phyloP scores from a whole-genome alignment of 2,888 invertebrate species.

The Synanthedon myopaeformis region DNA sequence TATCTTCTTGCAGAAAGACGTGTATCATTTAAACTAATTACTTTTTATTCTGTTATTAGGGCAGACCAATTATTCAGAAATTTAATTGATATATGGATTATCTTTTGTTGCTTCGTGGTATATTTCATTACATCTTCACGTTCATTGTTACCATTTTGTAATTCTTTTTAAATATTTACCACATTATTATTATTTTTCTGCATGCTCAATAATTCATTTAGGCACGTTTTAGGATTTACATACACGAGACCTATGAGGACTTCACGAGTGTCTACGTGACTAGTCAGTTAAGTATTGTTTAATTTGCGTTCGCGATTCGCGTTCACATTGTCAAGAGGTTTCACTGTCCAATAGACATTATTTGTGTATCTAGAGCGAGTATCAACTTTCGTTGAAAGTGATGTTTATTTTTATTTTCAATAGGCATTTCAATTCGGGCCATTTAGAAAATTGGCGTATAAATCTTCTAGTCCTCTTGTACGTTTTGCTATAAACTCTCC shows the following conservation, averaged over 20 bases:
- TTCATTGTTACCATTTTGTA: too few species aligned
- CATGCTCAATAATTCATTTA: too few species aligned
- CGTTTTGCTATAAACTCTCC: neutral
- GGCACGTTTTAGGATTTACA: too few species aligned
- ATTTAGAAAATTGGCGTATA: neutral
- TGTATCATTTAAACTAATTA: conserved; percentile 9
- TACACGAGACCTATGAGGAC: too few species aligned
- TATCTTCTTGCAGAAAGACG: conserved; percentile 1
- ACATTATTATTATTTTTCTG: too few species aligned
- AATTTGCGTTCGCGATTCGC: conserved; percentile 34
- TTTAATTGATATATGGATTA: too few species aligned
- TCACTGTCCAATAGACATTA: conserved; percentile 51
- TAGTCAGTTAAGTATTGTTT: conserved; percentile 20
- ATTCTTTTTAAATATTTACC: too few species aligned
- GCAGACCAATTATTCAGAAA: neutral
- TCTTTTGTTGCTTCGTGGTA: too few species aligned
- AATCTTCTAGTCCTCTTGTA: neutral
- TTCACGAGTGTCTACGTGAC: conserved; percentile 13
- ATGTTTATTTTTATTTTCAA: conserved; percentile 15
- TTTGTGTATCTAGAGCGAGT: conserved; percentile 43
- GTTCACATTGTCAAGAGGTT: conserved; percentile 31
- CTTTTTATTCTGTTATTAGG: neutral
- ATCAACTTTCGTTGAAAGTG: conserved; percentile 39
- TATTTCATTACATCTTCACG: too few species aligned
- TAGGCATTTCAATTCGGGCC: neutral